Conservation (phyloP, 2,113 vertebrate species). For the Bettongia penicillata region DNA sequence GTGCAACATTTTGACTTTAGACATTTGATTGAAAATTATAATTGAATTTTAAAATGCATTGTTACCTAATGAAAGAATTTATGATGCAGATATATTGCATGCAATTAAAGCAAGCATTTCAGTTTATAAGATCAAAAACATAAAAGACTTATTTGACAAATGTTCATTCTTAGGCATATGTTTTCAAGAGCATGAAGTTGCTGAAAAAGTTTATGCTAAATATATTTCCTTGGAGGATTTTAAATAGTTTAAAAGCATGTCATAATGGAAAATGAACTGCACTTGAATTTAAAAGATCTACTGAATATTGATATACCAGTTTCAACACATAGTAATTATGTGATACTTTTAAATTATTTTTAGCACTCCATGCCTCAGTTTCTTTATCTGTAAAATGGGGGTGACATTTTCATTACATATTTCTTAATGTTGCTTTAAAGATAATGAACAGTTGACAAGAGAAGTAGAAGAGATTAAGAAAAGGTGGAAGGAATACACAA, state of each 20-base stretch:
- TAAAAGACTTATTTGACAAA: slow-evolving; percentile 49
- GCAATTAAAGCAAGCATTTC: slow-evolving; percentile 59
- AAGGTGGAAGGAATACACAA: background rate
- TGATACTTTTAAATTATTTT: background rate
- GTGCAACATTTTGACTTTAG: slow-evolving; percentile 47
- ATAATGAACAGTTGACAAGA: background rate
- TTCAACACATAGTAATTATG: background rate
- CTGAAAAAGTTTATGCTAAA: slow-evolving; percentile 57
- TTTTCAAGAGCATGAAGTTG: slow-evolving; percentile 62
- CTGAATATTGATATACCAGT: background rate
- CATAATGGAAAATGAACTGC: background rate
- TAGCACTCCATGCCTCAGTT: background rate
- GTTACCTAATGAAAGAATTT: slow-evolving; percentile 61
- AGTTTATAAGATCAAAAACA: slow-evolving; percentile 56
- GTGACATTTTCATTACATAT: background rate
- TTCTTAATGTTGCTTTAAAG: background rate
- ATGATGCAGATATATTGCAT: slow-evolving; percentile 53
- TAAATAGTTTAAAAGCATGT: slow-evolving; percentile 58
- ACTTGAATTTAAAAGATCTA: background rate
- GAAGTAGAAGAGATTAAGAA: background rate
- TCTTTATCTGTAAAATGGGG: background rate
- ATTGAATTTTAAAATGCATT: slow-evolving; percentile 56
- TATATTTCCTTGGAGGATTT: slow-evolving; percentile 52
- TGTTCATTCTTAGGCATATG: slow-evolving; percentile 56
- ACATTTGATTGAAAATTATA: slow-evolving; percentile 49